These are phyloP conservation scores for Xiphophorus maculatus DNA, from an alignment of 2,113 vertebrate genomes.

Conservation along the genomic window DNA sequence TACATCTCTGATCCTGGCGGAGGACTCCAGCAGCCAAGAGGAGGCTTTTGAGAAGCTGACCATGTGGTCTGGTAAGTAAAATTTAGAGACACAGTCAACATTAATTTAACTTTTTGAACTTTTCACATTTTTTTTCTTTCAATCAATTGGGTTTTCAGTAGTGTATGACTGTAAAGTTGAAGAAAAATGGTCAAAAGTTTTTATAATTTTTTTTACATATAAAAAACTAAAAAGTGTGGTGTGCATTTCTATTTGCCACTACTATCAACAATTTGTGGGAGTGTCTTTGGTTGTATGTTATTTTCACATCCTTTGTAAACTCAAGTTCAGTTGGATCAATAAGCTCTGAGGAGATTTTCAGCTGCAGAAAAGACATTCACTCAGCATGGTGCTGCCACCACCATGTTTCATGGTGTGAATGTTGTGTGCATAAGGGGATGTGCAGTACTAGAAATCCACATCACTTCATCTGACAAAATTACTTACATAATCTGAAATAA, in stretches of 20 bases:
- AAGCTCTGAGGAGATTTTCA: background rate
- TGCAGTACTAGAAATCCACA: background rate
- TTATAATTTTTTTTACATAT: background rate
- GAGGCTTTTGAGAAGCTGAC: slow-evolving; percentile 89
- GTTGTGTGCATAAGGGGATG: background rate
- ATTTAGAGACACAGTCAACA: background rate
- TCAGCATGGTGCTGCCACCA: background rate
- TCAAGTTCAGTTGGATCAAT: background rate
- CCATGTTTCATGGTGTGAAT: background rate
- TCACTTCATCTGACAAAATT: too few species aligned
- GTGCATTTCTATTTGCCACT: background rate
- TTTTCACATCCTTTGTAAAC: background rate
- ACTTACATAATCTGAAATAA: background rate
- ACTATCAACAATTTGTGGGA: background rate
- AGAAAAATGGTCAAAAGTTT: background rate
- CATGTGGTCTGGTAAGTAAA: slow-evolving; percentile 90
- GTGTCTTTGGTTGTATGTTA: background rate
- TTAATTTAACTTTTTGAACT: background rate
- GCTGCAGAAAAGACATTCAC: background rate
- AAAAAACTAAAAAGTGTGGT: background rate
- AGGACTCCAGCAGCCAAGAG: slow-evolving; percentile 89
- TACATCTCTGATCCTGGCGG: slow-evolving; percentile 89
- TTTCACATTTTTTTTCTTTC: background rate
- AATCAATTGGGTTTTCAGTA: background rate
- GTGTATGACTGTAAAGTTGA: background rate